Conservation (phyloP, 2,797 vertebrate species). For the Lutra lutra region DNA sequence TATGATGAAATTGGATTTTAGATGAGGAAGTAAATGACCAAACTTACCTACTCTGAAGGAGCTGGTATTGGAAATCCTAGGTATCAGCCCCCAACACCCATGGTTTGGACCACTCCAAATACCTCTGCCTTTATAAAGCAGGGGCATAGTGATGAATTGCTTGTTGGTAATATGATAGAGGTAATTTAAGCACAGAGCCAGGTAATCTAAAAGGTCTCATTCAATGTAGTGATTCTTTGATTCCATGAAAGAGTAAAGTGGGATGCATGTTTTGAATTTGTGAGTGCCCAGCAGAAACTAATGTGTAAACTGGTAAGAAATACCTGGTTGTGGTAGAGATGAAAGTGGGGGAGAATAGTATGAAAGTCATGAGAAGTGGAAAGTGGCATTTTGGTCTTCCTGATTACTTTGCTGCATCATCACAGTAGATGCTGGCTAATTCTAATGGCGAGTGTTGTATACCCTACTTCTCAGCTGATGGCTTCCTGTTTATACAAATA, state of each 20-base stretch:
- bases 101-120: neutral
- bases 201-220: neutral
- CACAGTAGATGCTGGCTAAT: neutral
- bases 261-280: neutral
- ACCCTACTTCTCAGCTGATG: neutral
- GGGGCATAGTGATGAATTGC: neutral
- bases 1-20: neutral
- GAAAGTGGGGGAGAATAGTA: neutral
- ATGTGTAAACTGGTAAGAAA: neutral
- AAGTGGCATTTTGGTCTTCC: neutral
- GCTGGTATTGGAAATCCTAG: neutral
- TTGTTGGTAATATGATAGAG: neutral
- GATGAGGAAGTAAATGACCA: neutral
- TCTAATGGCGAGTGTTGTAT: neutral
- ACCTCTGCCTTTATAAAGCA: neutral
- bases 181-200: neutral
- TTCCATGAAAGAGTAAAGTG: neutral
- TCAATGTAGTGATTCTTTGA: neutral
- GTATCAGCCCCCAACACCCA: neutral
- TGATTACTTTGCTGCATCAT: neutral
- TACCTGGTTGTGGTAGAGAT: neutral
- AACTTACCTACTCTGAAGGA: neutral
- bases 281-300: neutral
- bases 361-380: neutral
- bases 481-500: neutral